Base-by-base conservation (phyloP, 2,113 vertebrate species). In the Leptosomus discolor region DNA sequence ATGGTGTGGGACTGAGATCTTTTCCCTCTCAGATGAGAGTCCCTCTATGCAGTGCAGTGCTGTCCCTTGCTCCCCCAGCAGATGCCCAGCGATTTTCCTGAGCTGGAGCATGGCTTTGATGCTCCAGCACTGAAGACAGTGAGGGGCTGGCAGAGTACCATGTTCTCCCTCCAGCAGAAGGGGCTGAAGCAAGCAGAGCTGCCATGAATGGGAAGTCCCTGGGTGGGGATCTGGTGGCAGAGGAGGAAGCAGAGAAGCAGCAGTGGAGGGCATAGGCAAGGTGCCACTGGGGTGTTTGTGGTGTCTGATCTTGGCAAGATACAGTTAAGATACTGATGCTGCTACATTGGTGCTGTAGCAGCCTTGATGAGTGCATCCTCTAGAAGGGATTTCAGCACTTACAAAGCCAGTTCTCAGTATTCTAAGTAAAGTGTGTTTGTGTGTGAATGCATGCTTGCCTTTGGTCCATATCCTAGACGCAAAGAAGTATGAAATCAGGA, bases 151-250 rank as follows among this genome's bases (percentile, higher is more conserved):
- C 0, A 1, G 41, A 48, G 6, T 58, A 65, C 41, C 16, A 2
- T 0, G 2, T 53, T 58, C 11, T 67, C 15, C 32, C 32, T 34
- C 19, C 8, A 29, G 61, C 61, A 39, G 54, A 60, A 54, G 34
- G 24, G 27, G 29, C 2, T 46, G 29, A n/a, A 68, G 34, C 0
- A 2, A 60, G 32, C 18, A 39, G 63, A 54, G 63, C 1, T 76
- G 70, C 39, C 15, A 2, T 29, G 46, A 27, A 11, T 2, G 30
- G 71, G 63, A 69, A 32, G n/a, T 18, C 20, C 34, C 41, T 56
- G 26, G 50, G 41, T 64, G 50, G 34, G 64, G 41, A 64, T 70
- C 30, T 77, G 24, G 5, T 15, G 56, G 12, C n/a, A 51, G 7
- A 30, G 23, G 37, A 36, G 15, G 23, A 45, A 82, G 45, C 37